Conservation (phyloP, 2,888 invertebrate genomes). For the Elegia similella region DNA sequence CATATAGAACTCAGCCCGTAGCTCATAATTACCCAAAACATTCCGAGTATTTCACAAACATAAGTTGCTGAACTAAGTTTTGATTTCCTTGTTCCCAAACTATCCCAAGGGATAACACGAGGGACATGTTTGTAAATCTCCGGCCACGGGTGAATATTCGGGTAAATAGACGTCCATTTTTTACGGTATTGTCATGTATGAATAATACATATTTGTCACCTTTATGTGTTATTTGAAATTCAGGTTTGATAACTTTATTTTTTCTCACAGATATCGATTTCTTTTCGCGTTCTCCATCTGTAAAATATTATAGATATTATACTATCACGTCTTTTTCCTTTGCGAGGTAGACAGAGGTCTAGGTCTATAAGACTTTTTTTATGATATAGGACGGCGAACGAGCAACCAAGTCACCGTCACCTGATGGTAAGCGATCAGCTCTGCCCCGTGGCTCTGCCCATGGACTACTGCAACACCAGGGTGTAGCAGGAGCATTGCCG, state of each 20-base stretch:
- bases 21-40: constrained; percentile 3
- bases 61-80: neutral
- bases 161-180: constrained; percentile 11
- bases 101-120: constrained; percentile 14
- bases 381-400: too few relatives aligned
- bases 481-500: too few relatives aligned
- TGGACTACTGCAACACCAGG: too few relatives aligned
- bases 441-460: too few relatives aligned
- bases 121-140: constrained; percentile 12
- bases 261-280: too few relatives aligned
- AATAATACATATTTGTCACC: neutral
- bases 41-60: neutral
- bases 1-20: neutral
- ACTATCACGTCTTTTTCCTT: too few relatives aligned
- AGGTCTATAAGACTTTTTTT: too few relatives aligned
- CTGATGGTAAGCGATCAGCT: too few relatives aligned
- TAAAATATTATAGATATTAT: too few relatives aligned
- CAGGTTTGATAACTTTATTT: neutral
- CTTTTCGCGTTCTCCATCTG: too few relatives aligned
- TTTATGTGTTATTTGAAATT: neutral
- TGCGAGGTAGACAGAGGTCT: too few relatives aligned
- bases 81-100: constrained; percentile 8
- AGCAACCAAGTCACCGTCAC: too few relatives aligned
- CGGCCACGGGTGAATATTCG: neutral
- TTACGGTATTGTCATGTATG: constrained; percentile 2